Conservation (phyloP, 2,113 vertebrate species). For the Physeter macrocephalus region DNA sequence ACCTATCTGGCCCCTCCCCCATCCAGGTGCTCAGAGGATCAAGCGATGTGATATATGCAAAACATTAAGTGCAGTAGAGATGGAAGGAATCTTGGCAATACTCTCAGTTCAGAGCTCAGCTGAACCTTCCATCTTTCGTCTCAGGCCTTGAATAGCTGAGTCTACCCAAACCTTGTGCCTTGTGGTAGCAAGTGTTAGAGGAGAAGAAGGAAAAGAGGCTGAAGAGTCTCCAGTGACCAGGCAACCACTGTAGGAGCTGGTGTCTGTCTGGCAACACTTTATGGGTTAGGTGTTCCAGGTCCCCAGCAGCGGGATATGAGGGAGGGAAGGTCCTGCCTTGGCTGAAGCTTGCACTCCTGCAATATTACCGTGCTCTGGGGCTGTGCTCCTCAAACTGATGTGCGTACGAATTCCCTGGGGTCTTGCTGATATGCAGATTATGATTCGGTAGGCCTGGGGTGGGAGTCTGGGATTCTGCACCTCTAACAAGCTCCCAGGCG, state of each 20-base stretch:
- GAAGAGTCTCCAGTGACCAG: rapidly evolving
- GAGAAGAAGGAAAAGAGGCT: neutral
- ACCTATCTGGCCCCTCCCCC: neutral
- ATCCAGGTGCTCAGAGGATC: neutral
- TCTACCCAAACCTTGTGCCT: neutral
- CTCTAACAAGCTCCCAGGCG: neutral
- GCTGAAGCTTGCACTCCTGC: neutral
- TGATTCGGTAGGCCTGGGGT: neutral
- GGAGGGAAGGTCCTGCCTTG: neutral
- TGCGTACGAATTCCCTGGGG: rapidly evolving
- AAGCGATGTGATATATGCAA: neutral
- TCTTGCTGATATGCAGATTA: neutral
- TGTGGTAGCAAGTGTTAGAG: neutral
- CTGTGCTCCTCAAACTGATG: neutral
- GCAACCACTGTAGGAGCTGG: rapidly evolving
- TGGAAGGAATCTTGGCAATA: neutral
- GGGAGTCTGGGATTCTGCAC: neutral
- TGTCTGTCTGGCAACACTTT: no score
- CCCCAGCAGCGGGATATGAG: neutral
- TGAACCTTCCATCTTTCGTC: neutral
- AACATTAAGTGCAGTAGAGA: neutral
- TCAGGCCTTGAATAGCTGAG: neutral
- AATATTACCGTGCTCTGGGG: neutral
- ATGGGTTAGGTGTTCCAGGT: neutral
- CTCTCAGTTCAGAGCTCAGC: neutral